These are phyloP conservation scores for Sternotherus odoratus DNA, from an alignment of 2,797 vertebrate species.

Conservation along the genomic window DNA sequence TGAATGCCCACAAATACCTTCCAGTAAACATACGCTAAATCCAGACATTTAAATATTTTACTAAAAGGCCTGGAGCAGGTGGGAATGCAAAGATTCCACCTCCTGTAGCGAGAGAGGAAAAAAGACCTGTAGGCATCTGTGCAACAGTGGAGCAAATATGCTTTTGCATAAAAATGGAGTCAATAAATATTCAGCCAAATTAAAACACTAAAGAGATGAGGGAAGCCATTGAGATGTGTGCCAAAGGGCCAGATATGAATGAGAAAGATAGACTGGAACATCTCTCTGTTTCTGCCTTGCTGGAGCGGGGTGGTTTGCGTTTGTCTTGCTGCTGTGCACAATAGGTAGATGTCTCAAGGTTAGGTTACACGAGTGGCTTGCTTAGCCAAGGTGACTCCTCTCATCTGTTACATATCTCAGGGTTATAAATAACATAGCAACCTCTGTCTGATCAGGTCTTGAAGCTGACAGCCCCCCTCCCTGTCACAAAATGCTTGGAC, in stretches of 20 bases:
- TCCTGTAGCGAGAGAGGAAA: constrained; percentile 1
- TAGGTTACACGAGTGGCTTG: constrained; percentile 21
- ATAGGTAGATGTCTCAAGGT: constrained; percentile 39
- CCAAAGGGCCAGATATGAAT: neutral
- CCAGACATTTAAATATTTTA: neutral
- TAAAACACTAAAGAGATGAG: constrained; percentile 1
- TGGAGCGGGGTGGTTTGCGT: fast-evolving
- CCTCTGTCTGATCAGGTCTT: neutral
- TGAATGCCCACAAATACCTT: neutral
- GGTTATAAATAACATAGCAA: constrained; percentile 62
- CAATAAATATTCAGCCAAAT: constrained; percentile 15
- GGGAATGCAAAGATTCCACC: neutral
- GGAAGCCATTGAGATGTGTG: neutral
- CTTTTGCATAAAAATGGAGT: constrained; percentile 16
- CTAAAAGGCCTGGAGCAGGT: fast-evolving
- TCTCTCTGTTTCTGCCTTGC: fast-evolving
- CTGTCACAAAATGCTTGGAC: constrained; percentile 17
- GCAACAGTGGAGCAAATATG: neutral
- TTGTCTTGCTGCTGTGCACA: neutral
- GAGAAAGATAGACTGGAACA: fast-evolving
- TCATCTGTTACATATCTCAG: constrained; percentile 55
- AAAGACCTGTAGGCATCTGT: neutral
- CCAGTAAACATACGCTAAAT: neutral
- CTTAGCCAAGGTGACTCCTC: constrained; percentile 66
- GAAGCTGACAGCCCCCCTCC: constrained; percentile 27